Conservation (phyloP, 2,888 invertebrate genomes). For the Eupithecia subfuscata region DNA sequence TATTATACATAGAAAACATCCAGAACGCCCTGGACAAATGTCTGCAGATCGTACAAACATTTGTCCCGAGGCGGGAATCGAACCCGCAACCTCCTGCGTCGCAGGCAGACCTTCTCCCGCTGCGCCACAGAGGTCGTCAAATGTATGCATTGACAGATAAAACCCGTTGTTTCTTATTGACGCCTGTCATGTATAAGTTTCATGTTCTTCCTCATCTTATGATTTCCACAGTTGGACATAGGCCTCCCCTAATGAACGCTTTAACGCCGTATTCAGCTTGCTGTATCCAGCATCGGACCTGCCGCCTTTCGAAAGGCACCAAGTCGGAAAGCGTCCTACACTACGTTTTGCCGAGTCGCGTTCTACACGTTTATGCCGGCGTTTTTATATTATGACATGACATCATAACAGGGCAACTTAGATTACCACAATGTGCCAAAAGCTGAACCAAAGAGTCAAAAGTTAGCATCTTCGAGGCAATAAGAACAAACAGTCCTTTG, state of each 20-base stretch:
- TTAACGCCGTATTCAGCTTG: background rate
- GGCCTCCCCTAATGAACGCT: background rate
- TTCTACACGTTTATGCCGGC: no score
- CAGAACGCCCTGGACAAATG: no score
- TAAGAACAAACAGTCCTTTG: constrained; percentile 12
- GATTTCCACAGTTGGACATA: background rate
- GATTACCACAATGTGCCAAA: background rate
- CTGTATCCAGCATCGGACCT: background rate
- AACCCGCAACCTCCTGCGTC: no score
- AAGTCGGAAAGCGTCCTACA: no score
- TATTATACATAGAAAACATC: no score
- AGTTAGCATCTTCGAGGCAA: constrained; percentile 22
- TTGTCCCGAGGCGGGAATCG: no score
- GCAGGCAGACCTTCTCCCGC: no score
- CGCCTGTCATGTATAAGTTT: background rate
- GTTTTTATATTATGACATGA: background rate
- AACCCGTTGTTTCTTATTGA: background rate
- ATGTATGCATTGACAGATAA: background rate
- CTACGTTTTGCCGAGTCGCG: no score
- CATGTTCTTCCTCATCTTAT: background rate
- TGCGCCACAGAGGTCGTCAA: no score
- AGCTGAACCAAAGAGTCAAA: background rate
- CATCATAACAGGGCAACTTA: background rate
- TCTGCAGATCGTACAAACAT: no score
- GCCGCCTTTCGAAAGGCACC: no score